Percentiles rank a stretch among this genome's conserved stretches.
phyloP scores from a whole-genome alignment of 2,888 invertebrate species.

The Camptogramma bilineatum region DNA sequence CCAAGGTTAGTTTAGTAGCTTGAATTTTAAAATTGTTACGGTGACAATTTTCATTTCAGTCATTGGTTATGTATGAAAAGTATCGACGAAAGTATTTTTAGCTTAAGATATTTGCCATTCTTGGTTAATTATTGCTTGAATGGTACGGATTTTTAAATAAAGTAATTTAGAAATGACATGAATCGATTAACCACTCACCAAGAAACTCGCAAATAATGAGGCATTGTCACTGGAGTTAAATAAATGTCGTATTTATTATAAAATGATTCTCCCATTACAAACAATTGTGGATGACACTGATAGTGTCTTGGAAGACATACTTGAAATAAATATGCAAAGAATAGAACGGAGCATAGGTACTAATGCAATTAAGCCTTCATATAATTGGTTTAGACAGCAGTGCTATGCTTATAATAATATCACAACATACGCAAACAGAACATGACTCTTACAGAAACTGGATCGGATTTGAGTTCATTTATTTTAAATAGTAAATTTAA shows the following conservation, averaged over 20 bases:
- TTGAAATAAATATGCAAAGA: slow-evolving; percentile 47
- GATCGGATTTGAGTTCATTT: neutral
- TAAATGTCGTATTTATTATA: slow-evolving; percentile 51
- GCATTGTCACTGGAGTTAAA: slow-evolving; percentile 28
- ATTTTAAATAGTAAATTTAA: neutral
- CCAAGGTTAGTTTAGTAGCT: too few relatives aligned
- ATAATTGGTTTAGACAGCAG: slow-evolving; percentile 68
- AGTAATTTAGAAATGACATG: neutral
- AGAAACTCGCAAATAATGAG: slow-evolving; percentile 52
- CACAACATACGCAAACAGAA: neutral
- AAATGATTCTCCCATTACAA: slow-evolving; percentile 52
- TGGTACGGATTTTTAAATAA: too few relatives aligned
- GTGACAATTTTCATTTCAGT: too few relatives aligned
- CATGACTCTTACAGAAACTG: neutral
- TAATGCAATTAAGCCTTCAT: slow-evolving; percentile 69
- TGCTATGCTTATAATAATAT: slow-evolving; percentile 31
- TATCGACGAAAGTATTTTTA: too few relatives aligned
- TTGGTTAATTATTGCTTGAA: too few relatives aligned
- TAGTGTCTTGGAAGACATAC: slow-evolving; percentile 12
- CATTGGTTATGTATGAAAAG: too few relatives aligned
- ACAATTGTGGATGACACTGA: slow-evolving; percentile 22
- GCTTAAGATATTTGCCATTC: too few relatives aligned
- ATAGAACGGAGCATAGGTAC: slow-evolving; percentile 49
- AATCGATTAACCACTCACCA: slow-evolving; percentile 53
- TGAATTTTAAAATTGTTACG: too few relatives aligned